Evolutionary conservation across 2,113 vertebrate genomes (phyloP), one percentile per base, ranked within the genome.

Genomic region (Oplegnathus fasciatus): DNA sequence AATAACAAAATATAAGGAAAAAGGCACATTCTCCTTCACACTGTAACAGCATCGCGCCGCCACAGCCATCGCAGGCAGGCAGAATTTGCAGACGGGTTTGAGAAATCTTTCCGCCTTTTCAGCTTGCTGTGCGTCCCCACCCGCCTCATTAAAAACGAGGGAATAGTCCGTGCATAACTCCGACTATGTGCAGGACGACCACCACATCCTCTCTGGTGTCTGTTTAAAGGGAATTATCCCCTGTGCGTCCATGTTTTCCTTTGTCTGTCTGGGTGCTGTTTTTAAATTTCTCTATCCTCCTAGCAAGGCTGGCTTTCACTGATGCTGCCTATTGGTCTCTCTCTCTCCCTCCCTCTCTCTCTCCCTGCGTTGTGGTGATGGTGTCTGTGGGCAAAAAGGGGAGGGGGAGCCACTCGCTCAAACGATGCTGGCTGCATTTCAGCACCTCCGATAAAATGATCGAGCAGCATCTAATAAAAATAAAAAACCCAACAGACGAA

Each of bases 1-100:
- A 85, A 94, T 61, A 75, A 94, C 28, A 6, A 95, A 75, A 94
- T 84, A 96, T 6, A 96, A 93, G 88, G 80, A 94, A 84, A 95
- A 90, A 91, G 90, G 93, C 92, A 91, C 91, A 61, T 91, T 93
- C 79, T 91, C 84, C 74, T 89, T 95, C 83, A 83, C 84, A 83
- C 86, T 93, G 92, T 87, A 93, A 90, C 86, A 87, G 78, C 94
- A 96, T 94, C 83, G 91, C 90, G 84, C 88, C n/a, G 92, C 90
- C 87, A 95, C 88, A 94, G 96, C 95, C 96, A 96, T 96, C 80
- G 93, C 95, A 94, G 92, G 92, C 87, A 90, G 91, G 91, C 93
- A 91, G 91, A 85, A 90, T 94, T 88, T 87, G 89, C 92, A 92
- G 92, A 94, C 60, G 93, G 89, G 86, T 92, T 87, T 88, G 86